Base-by-base conservation (phyloP, 2,888 invertebrate species). In the Lapara coniferarum region DNA sequence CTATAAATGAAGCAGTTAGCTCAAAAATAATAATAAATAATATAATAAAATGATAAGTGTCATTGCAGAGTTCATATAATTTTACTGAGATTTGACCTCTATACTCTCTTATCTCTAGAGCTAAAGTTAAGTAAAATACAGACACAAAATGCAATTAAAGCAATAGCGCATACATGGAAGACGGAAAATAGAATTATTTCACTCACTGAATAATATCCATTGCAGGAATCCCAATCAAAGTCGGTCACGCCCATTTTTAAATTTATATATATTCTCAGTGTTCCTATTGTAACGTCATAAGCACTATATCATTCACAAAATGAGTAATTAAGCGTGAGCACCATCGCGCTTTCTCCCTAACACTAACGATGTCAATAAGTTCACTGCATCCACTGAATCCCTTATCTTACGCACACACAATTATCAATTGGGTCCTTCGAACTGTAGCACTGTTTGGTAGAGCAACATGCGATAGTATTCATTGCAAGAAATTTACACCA, bases 161-260 rank as follows among this genome's bases (percentile, higher is more conserved):
- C 63, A 58, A 66, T 51, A 70, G 69, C 58, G 13, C 16, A 57
- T 56, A 59, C 57, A 67, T 71, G 49, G 69, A 53, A 70, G 67
- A 70, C 69, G 52, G 59, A 25, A 67, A 69, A 72, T 53, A 57
- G 16, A 71, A 73, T 72, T 74, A 72, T 67, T 71, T 77, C 72
- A 92, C 93, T 93, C 80, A 93, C 93, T 79, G 93, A 92, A 81
- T 87, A 89, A 83, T 87, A 92, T 85, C 92, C 92, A 87, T 87
- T 89, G 79, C 87, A 91, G 77, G 92, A 88, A 79, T 93, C 93
- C 93, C 92, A 93, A 82, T 93, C 92, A 77, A 85, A 92, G 74
- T 93, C 91, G 78, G 81, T 89, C 87, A 92, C 90, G 88, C 93
- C 93, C 93, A 93, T 93, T 84, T 90, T 91, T 81, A 87, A 83